Evolutionary conservation across 2,797 vertebrate genomes (phyloP).

Genomic region (Octomys mimax): DNA sequence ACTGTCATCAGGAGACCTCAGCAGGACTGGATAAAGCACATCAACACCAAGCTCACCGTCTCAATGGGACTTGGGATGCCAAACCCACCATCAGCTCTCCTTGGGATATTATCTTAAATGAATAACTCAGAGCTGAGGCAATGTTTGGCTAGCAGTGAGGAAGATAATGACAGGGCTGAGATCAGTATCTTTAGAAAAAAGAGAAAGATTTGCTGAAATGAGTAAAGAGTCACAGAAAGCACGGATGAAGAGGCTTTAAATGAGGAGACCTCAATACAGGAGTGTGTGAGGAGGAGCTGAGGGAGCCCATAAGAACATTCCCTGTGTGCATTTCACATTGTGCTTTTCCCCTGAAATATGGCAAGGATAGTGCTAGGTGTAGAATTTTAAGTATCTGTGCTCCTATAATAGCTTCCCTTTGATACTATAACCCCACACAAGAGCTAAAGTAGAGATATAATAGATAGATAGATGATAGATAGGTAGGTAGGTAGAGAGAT

Average conservation of each 20-base stretch:
- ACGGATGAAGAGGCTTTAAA: background rate
- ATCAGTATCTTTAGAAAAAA: background rate
- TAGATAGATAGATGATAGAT: background rate
- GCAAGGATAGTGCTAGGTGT: background rate
- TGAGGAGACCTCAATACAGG: background rate
- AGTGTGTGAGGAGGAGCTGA: background rate
- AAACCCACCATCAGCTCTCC: background rate
- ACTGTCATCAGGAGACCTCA: background rate
- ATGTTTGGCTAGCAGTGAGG: background rate
- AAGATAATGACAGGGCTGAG: background rate
- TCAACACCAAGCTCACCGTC: no score
- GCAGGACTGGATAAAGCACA: background rate
- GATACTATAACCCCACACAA: background rate
- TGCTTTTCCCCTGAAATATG: background rate
- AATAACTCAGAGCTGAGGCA: background rate
- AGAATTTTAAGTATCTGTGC: background rate
- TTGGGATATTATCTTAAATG: background rate
- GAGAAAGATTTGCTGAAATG: background rate
- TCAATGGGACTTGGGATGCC: background rate
- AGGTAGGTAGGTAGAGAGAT: background rate
- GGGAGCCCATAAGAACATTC: no score
- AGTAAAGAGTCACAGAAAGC: background rate
- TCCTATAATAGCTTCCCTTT: background rate
- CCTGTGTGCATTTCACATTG: fast-evolving
- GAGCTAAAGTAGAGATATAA: no score